A percentile compares a stretch with the other conserved stretches of the same genome.
Evolutionary conservation across 2,888 invertebrate genomes (phyloP).

Genomic region (Ceriagrion tenellum): DNA sequence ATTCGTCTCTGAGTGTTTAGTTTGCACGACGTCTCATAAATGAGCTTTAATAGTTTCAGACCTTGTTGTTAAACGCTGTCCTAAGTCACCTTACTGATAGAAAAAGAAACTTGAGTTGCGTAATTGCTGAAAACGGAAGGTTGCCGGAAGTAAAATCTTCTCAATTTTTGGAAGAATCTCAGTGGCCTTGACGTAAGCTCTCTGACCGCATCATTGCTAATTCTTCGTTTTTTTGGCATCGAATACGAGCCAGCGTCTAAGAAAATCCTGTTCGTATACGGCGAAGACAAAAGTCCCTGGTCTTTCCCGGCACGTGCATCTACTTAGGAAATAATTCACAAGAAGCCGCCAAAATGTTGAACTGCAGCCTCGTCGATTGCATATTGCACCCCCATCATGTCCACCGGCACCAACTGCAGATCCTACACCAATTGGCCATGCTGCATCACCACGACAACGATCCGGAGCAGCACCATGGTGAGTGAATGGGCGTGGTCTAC

Average conservation of each 20-base stretch:
- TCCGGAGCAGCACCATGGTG: conserved; percentile 72
- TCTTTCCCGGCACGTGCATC: background rate
- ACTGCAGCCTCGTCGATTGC: conserved; percentile 89
- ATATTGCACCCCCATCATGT: conserved; percentile 88
- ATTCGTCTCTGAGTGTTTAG: background rate
- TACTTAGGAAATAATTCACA: background rate
- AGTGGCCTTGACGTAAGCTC: background rate
- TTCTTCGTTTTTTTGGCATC: background rate
- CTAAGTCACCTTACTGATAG: background rate
- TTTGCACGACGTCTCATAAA: background rate
- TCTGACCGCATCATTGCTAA: background rate
- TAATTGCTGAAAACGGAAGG: background rate
- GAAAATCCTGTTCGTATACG: background rate
- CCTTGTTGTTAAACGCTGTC: background rate
- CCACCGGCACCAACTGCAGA: conserved; percentile 86
- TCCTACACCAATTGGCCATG: conserved; percentile 81
- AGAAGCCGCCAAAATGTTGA: conserved; percentile 81
- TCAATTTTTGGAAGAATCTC: background rate
- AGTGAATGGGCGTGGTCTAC: conserved; percentile 68
- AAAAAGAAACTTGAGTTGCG: background rate
- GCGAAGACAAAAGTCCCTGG: background rate
- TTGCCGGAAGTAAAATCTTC: background rate
- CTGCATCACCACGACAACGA: conserved; percentile 83
- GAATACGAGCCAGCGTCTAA: background rate
- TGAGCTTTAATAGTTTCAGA: background rate